Evolutionary conservation across 64 coral and sea anemone species (phyloP).

Genomic region (Catalaphyllia jardinei): DNA sequence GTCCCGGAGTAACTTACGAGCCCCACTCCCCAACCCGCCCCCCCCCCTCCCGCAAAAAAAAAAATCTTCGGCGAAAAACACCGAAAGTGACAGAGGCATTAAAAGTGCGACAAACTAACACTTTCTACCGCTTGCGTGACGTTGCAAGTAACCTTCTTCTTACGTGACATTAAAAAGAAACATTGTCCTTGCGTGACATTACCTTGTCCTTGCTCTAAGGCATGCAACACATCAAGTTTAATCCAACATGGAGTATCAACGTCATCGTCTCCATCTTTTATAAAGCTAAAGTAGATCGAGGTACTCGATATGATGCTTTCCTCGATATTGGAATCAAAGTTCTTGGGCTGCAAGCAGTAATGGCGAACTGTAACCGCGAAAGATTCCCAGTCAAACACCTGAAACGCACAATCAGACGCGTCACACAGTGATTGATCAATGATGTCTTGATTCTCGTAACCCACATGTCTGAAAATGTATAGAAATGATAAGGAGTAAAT

Average conservation of each 20-base stretch:
- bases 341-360: slow-evolving; percentile 25
- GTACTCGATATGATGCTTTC: slow-evolving; percentile 20
- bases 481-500: too few relatives aligned
- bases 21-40: too few relatives aligned
- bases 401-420: neutral
- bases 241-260: slow-evolving; percentile 47
- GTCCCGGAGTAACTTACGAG: too few relatives aligned
- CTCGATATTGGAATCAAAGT: slow-evolving; percentile 14
- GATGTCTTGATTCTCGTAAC: neutral
- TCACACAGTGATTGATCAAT: neutral
- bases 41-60: too few relatives aligned
- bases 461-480: neutral
- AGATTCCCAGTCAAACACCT: slow-evolving; percentile 58
- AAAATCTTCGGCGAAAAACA: too few relatives aligned
- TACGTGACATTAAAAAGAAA: too few relatives aligned
- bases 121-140: too few relatives aligned
- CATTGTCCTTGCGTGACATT: neutral
- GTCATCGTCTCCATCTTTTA: slow-evolving; percentile 51
- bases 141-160: too few relatives aligned
- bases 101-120: too few relatives aligned
- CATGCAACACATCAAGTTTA: slow-evolving; percentile 19
- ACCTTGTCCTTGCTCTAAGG: slow-evolving; percentile 29
- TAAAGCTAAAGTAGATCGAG: slow-evolving; percentile 47
- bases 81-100: too few relatives aligned
- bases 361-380: slow-evolving; percentile 15